These are phyloP conservation scores for Caenorhabditis becei DNA, from an alignment of 2,888 invertebrate genomes.

Conservation along the genomic window DNA sequence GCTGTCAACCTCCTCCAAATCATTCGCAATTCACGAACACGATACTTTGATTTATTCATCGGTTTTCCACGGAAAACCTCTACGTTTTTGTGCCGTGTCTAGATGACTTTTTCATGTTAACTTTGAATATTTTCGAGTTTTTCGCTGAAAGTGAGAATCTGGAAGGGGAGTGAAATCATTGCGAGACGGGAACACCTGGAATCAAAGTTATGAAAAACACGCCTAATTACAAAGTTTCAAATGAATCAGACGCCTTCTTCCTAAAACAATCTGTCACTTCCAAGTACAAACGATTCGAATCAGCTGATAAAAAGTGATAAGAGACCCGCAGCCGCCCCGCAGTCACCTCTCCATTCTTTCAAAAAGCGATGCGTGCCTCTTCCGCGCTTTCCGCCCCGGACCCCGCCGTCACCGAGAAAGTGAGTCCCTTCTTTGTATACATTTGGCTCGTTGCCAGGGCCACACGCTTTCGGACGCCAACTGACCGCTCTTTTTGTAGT, in stretches of 20 bases:
- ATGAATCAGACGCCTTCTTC: too few species aligned
- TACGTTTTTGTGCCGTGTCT: conserved; percentile 4
- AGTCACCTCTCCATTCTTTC: background rate
- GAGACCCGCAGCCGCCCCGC: background rate
- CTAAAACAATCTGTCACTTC: too few species aligned
- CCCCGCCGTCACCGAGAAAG: conserved; percentile 38
- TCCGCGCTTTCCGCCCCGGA: conserved; percentile 2
- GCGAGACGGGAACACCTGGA: background rate
- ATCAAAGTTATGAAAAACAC: too few species aligned
- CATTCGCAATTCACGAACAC: conserved; percentile 39
- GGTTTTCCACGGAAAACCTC: conserved; percentile 17
- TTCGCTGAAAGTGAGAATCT: background rate
- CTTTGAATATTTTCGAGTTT: too few species aligned
- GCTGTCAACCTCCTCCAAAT: too few species aligned
- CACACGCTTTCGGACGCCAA: conserved; percentile 19
- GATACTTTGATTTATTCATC: conserved; percentile 52
- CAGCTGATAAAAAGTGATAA: conserved; percentile 15
- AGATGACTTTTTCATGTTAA: too few species aligned
- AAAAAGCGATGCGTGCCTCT: background rate
- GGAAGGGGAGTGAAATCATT: background rate
- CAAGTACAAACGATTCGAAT: background rate
- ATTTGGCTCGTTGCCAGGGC: conserved; percentile 50
- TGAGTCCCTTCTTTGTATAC: conserved; percentile 50
- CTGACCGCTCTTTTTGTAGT: conserved; percentile 42
- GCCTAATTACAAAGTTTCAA: too few species aligned